Evolutionary conservation across 1,140 invertebrate species (phyloP).

Genomic region (Lucilia cuprina): DNA sequence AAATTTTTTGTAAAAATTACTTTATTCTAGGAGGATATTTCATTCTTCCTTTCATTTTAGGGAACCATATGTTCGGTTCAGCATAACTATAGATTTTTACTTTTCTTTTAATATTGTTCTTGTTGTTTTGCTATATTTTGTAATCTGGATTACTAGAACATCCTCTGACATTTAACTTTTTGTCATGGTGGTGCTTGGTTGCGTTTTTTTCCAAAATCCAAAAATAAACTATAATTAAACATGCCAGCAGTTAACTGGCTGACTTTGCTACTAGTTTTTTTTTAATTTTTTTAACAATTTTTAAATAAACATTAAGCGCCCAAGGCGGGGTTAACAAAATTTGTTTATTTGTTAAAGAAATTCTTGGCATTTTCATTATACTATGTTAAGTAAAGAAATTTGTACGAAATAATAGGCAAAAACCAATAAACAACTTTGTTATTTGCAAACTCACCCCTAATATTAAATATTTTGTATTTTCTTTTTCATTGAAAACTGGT

Average conservation of each 20-base stretch:
- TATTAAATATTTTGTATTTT: not conserved
- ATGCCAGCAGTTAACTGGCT: not conserved
- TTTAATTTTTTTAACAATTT: not conserved
- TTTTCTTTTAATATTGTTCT: not conserved
- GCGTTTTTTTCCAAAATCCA: not conserved
- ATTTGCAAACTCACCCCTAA: not conserved
- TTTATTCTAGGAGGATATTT: no score
- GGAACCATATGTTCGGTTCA: no score
- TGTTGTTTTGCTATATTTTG: not conserved
- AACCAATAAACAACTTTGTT: not conserved
- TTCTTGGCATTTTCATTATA: not conserved
- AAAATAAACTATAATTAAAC: not conserved
- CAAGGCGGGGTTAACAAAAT: not conserved
- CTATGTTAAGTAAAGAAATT: not conserved
- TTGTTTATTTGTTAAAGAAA: not conserved
- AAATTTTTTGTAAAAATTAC: no score
- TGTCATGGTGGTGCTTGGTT: not conserved
- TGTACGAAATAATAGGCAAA: not conserved
- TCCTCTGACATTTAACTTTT: not conserved
- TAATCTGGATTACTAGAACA: not conserved
- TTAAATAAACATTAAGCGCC: not conserved
- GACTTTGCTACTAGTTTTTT: not conserved
- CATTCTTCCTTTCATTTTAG: no score
- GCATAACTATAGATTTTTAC: no score
- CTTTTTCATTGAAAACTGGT: not conserved